Evolutionary conservation across 2,888 invertebrate species (phyloP).

Genomic region (Miltochrista miniata): DNA sequence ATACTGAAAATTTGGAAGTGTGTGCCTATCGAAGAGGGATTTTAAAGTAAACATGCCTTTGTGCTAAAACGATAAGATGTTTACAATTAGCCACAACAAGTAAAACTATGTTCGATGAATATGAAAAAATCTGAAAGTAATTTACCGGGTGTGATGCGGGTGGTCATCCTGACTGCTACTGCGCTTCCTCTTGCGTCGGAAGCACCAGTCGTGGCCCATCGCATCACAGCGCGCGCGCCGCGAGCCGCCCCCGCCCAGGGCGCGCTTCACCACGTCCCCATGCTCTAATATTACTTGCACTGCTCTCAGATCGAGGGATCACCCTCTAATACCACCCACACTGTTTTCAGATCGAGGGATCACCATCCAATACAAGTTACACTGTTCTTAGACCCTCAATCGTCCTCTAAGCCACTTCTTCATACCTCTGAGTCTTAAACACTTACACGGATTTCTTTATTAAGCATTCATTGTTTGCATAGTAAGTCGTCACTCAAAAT

Average conservation of each 20-base stretch:
- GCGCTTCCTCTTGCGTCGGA: constrained; percentile 88
- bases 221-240: constrained; percentile 82
- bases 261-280: constrained; percentile 61
- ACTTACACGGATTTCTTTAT: constrained; percentile 7
- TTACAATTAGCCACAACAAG: too few relatives aligned
- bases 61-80: too few relatives aligned
- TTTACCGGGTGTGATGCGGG: constrained; percentile 84
- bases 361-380: constrained; percentile 26
- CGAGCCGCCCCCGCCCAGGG: constrained; percentile 81
- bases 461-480: constrained; percentile 25
- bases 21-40: too few relatives aligned
- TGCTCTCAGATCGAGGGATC: constrained; percentile 6
- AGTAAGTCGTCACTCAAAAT: constrained; percentile 7
- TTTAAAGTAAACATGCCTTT: too few relatives aligned
- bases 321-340: constrained; percentile 4
- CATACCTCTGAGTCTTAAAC: too few relatives aligned
- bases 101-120: too few relatives aligned
- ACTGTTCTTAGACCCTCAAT: constrained; percentile 5
- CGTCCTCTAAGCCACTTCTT: constrained; percentile 6
- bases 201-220: constrained; percentile 91
- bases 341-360: too few relatives aligned
- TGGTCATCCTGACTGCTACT: constrained; percentile 86
- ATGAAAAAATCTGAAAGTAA: not conserved
- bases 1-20: too few relatives aligned
- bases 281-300: constrained; percentile 25